Evolutionary conservation across 2,113 vertebrate genomes (phyloP).

Genomic region (Bubo bubo): DNA sequence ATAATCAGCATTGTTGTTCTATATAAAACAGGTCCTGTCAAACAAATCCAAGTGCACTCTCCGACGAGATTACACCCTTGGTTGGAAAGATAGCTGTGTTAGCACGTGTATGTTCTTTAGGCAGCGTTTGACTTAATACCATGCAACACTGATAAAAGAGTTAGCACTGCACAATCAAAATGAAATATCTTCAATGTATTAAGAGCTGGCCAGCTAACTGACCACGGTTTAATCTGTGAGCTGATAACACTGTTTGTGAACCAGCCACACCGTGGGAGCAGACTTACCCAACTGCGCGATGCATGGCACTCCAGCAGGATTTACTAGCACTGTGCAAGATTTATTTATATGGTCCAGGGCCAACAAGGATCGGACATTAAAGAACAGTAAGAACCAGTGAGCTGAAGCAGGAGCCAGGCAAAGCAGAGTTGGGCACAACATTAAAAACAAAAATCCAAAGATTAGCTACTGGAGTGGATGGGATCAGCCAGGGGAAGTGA

Average conservation of each 20-base stretch:
- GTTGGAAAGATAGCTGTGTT: background rate
- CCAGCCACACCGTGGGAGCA: background rate
- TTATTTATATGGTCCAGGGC: background rate
- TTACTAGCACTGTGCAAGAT: background rate
- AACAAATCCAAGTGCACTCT: background rate
- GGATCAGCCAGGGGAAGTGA: background rate
- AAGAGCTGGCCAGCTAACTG: background rate
- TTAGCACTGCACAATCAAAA: background rate
- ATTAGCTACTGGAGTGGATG: background rate
- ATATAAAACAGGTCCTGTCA: background rate
- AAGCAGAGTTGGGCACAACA: background rate
- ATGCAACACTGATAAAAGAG: background rate
- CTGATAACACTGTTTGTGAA: background rate
- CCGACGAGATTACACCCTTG: background rate
- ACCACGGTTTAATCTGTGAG: background rate
- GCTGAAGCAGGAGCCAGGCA: background rate
- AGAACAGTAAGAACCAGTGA: background rate
- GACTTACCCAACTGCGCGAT: background rate
- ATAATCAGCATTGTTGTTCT: background rate
- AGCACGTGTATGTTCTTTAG: background rate
- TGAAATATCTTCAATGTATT: background rate
- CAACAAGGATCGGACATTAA: background rate
- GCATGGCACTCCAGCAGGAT: rapidly evolving
- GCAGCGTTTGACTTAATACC: background rate
- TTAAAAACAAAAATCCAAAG: background rate